Evolutionary conservation across 1,140 invertebrate genomes (phyloP), one percentile per base, ranked within the genome.

Genomic region (Adelges cooleyi): DNA sequence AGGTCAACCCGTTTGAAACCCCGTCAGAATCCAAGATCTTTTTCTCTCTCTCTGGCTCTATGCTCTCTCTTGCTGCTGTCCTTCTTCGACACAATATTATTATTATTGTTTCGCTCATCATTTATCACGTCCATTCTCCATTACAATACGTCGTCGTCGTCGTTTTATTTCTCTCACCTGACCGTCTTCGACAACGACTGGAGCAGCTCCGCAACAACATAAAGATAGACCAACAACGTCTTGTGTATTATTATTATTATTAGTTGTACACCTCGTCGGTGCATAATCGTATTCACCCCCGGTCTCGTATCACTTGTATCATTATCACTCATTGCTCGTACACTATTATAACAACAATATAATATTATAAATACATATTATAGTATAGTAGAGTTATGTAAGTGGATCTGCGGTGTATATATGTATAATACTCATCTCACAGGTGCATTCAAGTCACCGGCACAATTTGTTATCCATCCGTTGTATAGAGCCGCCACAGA

Each of bases 91-190:
- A 11, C 29, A 6, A 33, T 33, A 33, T 33, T 33, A 11, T 33
- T 33, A 33, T 33, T 59, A 46, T 59, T 46, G 54, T 59, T 59
- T 44, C 22, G 54, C 54, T 59, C 40, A 27, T 59, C 54, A 44
- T 59, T 59, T 59, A 59, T 59, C 54, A 59, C 53, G 53, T 44
- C 11, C 29, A 33, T 11, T 33, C 29, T 33, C 29, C 29, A 33
- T 33, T 33, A 33, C 5, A 11, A 33, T 33, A 33, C 27, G 49
- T n/a, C 49, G n/a, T 23, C 52, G 29, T 17, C 52, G 53, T 44
- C 40, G 38, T 59, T 59, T 59, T 44, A 44, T 59, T 44, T 59
- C 54, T 59, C 54, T 59, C 54, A 59, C 54, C 54, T 46, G 54
- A 44, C n/a, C 54, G 40, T 40, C 38, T 36, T 59, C 22, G 33